Base-by-base conservation (phyloP, 2,113 vertebrate species). In the Prinia subflava region DNA sequence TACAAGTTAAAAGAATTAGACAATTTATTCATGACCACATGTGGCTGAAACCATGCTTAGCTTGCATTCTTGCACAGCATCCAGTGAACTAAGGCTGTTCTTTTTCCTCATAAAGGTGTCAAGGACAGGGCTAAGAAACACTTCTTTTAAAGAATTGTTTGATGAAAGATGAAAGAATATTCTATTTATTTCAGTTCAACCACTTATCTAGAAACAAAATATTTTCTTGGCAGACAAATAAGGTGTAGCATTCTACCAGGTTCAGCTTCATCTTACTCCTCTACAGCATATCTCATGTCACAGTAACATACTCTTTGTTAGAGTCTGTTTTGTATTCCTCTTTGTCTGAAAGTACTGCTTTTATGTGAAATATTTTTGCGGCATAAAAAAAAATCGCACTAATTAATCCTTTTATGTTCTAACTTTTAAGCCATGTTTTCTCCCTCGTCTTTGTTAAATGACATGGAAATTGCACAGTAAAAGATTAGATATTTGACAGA, bases 141-240 rank as follows among this genome's bases (percentile, higher is more conserved):
- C 52, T 83, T 67, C 15, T 59, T 96, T 94, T 64, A 49, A 95
- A 92, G 37, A 82, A 92, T 20, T 79, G 46, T 83, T 92, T 87
- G 96, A 96, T 79, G 19, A 81, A 96, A 96, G 82, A 92, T 4
- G 24, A 76, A 10, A 24, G 17, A 86, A 22, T 75, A 90, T 93
- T 97, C 95, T 83, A 92, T 94, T 94, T 89, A 94, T 87, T 97
- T 96, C 96, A 83, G 86, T 95, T 96, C 87, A 96, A 87, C 42
- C 56, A 95, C 82, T 97, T 97, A 96, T 95, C 95, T 95, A 92
- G 84, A 92, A 94, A 90, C 24, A 95, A 95, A 94, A 55, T 84
- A 93, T 89, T 95, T 97, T 94, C 89, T 95, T 92, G 78, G 65
- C 92, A 95, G 80, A 94, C 83, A 97, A 95, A 68, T 76, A 97